Evolutionary conservation across 2,888 invertebrate genomes (phyloP).

Genomic region (Spisula solida): DNA sequence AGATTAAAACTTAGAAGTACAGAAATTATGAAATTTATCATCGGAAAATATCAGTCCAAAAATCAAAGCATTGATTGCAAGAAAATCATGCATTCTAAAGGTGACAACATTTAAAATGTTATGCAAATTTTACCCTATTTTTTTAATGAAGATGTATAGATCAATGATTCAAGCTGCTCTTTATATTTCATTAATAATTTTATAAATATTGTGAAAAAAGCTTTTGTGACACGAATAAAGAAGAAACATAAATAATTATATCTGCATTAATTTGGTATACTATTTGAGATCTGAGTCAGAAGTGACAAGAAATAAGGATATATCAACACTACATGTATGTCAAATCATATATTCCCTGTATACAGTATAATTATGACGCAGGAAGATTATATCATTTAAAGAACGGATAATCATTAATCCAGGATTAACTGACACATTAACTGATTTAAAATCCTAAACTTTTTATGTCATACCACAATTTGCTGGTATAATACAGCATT

Average conservation of each 20-base stretch:
- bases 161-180: too few relatives aligned
- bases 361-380: not conserved
- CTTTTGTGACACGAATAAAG: too few relatives aligned
- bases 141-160: too few relatives aligned
- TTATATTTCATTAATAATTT: too few relatives aligned
- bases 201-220: too few relatives aligned
- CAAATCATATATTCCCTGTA: not conserved
- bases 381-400: not conserved
- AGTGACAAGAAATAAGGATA: not conserved
- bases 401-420: not conserved
- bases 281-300: not conserved
- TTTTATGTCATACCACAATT: not conserved
- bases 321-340: not conserved
- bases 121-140: too few relatives aligned
- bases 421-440: not conserved
- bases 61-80: too few relatives aligned
- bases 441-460: constrained; percentile 26
- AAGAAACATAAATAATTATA: too few relatives aligned
- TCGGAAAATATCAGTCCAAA: not conserved
- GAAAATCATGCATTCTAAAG: too few relatives aligned
- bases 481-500: not conserved
- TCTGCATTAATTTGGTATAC: not conserved
- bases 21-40: not conserved
- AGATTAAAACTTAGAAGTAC: not conserved
- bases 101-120: too few relatives aligned